Evolutionary conservation across 1,140 invertebrate species (phyloP), one percentile per base, ranked within the genome.

Genomic region (Bathynomus jamesi): DNA sequence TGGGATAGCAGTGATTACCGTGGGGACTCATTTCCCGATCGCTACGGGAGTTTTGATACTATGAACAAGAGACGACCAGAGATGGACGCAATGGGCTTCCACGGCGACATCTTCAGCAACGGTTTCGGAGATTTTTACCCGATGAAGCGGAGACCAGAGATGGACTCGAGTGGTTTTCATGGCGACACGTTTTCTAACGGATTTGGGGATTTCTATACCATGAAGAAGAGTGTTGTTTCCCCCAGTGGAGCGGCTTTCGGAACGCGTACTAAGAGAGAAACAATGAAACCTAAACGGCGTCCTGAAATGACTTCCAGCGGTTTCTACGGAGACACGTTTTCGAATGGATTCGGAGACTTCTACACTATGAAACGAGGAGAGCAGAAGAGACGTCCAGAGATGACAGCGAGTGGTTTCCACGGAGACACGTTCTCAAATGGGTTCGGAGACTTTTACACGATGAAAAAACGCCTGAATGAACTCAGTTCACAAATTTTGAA

Each of bases 121-220:
- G 82, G 83, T 2, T 85, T 85, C 70, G 84, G 84, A 11, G 82
- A 84, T 53, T 85, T 84, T 77, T 81, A 82, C 64, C 82, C 83
- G 0, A 83, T 84, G 81, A 82, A 83, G 67, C 82, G 70, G n/a
- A 64, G 73, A 8, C 72, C 68, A 2, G 67, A 74, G 8, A 74
- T 70, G 72, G 72, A 70, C n/a, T 53, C 62, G 1, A 53, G 40
- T 53, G 40, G 40, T 0, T 83, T 84, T 79, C 81, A 82, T 69
- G 82, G 80, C 17, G 83, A 85, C 70, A 82, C 83, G n/a, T 84
- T 84, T 74, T 81, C 80, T 69, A 79, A 80, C 65, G 82, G 83
- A 0, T 83, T 85, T 67, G 85, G 84, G 13, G 82, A 83, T 60
- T 85, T 85, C 77, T 81, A 82, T 32, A 83, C 84, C 0, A 84